Conservation (phyloP, 1,140 invertebrate genomes). For the Cardiocondyla obscurior region DNA sequence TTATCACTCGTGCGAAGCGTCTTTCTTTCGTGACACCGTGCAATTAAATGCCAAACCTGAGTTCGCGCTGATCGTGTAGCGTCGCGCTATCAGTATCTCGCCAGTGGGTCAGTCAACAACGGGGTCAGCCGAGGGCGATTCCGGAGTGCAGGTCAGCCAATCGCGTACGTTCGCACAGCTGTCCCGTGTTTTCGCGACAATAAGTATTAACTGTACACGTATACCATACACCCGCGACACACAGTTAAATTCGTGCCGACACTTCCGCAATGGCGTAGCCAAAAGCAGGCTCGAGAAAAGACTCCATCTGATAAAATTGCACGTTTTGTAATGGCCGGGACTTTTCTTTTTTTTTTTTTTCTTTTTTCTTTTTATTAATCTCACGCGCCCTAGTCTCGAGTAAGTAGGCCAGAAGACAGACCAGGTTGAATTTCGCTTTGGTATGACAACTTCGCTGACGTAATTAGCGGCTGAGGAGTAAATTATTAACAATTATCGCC, state of each 20-base stretch:
- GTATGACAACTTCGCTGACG: neutral
- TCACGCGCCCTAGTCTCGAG: neutral
- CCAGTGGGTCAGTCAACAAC: conserved; percentile 80
- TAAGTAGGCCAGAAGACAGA: neutral
- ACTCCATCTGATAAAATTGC: neutral
- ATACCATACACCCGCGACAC: conserved; percentile 57
- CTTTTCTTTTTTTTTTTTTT: neutral
- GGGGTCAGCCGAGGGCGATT: conserved; percentile 79
- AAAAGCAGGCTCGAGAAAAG: neutral
- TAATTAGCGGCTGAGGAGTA: neutral
- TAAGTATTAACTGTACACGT: conserved; percentile 70
- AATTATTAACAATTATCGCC: conserved; percentile 18
- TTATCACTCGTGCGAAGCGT: conserved; percentile 50
- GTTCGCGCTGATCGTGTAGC: conserved; percentile 21
- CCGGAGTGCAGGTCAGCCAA: conserved; percentile 74
- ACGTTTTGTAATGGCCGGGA: neutral
- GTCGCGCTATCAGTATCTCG: conserved; percentile 66
- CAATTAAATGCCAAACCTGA: conserved; percentile 48
- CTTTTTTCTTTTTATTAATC: neutral
- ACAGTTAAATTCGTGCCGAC: conserved; percentile 39
- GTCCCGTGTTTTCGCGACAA: conserved; percentile 65
- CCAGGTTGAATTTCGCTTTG: neutral
- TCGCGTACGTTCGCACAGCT: conserved; percentile 61
- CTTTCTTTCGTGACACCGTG: conserved; percentile 12
- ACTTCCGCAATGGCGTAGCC: conserved; percentile 42